Evolutionary conservation across 2,888 invertebrate species (phyloP).

Genomic region (Pristionchus exspectatus): DNA sequence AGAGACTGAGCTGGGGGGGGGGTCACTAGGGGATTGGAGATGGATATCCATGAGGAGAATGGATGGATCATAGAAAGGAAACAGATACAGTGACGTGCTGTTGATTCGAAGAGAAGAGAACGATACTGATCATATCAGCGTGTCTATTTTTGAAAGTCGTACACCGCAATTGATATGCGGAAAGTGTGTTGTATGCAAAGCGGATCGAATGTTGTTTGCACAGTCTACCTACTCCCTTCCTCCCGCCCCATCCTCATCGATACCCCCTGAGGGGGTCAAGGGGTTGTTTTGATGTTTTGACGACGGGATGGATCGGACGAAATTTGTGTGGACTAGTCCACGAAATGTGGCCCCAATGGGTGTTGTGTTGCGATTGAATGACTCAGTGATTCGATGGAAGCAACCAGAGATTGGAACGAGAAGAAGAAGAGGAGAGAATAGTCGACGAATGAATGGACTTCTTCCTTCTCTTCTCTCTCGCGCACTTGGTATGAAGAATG

Average conservation of each 20-base stretch:
- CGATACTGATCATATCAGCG: not conserved
- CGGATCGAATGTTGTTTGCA: slow-evolving; percentile 39
- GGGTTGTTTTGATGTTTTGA: slow-evolving; percentile 42
- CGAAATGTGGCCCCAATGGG: not conserved
- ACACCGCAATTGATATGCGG: slow-evolving; percentile 35
- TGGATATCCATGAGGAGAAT: not conserved
- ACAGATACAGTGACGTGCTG: not conserved
- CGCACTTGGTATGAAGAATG: not conserved
- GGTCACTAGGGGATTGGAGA: slow-evolving; percentile 38
- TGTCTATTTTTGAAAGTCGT: slow-evolving; percentile 1
- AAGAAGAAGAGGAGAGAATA: not conserved
- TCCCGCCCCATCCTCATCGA: not conserved
- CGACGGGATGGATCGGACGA: not conserved
- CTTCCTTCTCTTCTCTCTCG: not conserved
- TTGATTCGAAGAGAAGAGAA: not conserved
- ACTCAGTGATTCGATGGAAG: not conserved
- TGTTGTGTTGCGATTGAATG: not conserved
- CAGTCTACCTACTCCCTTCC: slow-evolving; percentile 19
- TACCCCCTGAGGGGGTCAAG: slow-evolving; percentile 30
- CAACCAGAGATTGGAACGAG: slow-evolving; percentile 1
- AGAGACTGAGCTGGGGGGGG: not conserved
- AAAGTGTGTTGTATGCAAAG: slow-evolving; percentile 10
- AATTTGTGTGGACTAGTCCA: not conserved
- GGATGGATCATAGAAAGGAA: not conserved
- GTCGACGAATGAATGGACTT: slow-evolving; percentile 22